A percentile compares a stretch with the other conserved stretches of the same genome.
Evolutionary conservation across 2,113 vertebrate genomes (phyloP).

Genomic region (Calypte anna): DNA sequence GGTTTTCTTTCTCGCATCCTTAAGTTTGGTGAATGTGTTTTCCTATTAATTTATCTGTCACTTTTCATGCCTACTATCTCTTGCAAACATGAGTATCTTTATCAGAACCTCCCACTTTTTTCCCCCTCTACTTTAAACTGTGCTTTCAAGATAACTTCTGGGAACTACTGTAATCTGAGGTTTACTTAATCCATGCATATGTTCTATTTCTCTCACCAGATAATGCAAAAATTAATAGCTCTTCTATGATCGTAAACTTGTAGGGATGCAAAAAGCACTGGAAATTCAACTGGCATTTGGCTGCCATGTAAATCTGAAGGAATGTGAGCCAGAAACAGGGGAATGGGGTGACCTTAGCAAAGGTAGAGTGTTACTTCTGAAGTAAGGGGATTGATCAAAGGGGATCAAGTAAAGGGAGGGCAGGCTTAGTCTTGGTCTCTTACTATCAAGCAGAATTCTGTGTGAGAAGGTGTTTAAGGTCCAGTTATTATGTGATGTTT

Average conservation of each 20-base stretch:
- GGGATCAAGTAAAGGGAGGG: not conserved
- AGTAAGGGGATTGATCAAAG: not conserved
- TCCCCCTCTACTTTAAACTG: not conserved
- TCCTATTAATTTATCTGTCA: constrained; percentile 20
- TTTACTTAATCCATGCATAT: not conserved
- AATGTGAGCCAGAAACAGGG: not conserved
- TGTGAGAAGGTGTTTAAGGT: not conserved
- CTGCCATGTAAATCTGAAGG: not conserved
- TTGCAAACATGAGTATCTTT: constrained; percentile 41
- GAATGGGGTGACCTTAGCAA: not conserved
- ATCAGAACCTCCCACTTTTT: constrained; percentile 11
- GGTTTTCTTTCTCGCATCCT: not conserved
- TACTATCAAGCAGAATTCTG: not conserved
- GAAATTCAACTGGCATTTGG: not conserved
- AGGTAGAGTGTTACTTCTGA: not conserved
- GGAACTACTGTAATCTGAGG: constrained; percentile 1
- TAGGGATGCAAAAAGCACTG: not conserved
- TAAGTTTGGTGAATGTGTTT: not conserved
- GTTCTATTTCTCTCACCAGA: not conserved
- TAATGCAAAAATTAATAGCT: not conserved
- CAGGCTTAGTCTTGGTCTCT: not conserved
- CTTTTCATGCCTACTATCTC: constrained; percentile 46
- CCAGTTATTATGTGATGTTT: not conserved
- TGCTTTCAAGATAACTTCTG: constrained; percentile 37
- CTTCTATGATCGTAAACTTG: not conserved